These are phyloP conservation scores for Drosophila baimaii DNA, from an alignment of 1,140 invertebrate species.

Conservation along the genomic window DNA sequence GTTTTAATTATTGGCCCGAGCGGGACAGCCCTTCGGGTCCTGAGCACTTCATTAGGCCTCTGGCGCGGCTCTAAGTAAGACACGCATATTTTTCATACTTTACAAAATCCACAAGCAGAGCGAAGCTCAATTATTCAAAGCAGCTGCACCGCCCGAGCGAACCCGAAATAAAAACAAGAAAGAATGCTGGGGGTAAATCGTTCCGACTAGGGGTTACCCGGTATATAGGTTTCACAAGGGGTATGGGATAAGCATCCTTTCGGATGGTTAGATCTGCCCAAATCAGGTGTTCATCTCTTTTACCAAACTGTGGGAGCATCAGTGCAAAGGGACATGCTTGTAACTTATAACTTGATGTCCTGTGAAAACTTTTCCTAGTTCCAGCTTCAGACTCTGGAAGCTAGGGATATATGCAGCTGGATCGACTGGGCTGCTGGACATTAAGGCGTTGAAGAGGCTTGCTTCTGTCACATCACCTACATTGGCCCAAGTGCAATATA, in stretches of 20 bases:
- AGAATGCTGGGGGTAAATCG: neutral
- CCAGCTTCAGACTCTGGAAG: neutral
- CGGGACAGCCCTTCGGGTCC: conserved; percentile 7
- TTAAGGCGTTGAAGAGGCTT: too few relatives aligned
- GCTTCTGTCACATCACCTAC: neutral
- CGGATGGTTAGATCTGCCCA: neutral
- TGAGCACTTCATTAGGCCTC: conserved; percentile 57
- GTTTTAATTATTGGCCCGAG: conserved; percentile 43
- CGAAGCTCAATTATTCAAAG: conserved; percentile 75
- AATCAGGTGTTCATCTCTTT: neutral
- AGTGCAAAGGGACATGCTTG: too few relatives aligned
- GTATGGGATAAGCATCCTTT: too few relatives aligned
- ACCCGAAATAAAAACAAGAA: conserved; percentile 17
- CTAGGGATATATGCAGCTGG: neutral
- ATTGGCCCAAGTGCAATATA: conserved; percentile 1
- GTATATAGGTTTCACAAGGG: neutral
- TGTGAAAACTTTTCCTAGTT: neutral
- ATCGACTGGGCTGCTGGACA: neutral
- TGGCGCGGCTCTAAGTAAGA: conserved; percentile 50
- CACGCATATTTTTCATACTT: conserved; percentile 77
- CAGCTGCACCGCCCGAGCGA: conserved; percentile 29
- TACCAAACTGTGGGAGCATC: neutral
- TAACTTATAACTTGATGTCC: neutral
- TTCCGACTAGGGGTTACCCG: neutral
- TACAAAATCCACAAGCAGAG: conserved; percentile 61